Percentiles rank a stretch among this genome's conserved stretches.
These are phyloP conservation scores for Anarsia innoxiella DNA, from an alignment of 2,888 invertebrate species.

Conservation along the genomic window DNA sequence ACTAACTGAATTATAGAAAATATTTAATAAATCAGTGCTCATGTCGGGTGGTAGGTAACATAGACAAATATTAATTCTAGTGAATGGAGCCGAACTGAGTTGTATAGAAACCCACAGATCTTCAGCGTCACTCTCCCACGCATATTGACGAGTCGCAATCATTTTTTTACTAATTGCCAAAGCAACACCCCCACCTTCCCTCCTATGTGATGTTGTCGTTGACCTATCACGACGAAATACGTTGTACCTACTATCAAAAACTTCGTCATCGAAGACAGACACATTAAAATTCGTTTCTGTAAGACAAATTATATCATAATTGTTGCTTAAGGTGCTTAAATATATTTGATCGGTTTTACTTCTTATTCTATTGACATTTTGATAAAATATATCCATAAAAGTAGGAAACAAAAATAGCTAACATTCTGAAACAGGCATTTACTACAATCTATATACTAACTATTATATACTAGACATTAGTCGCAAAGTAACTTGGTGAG, in stretches of 20 bases:
- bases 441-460: too few species aligned
- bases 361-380: constrained; percentile 2
- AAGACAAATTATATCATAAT: neutral
- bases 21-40: too few species aligned
- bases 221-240: constrained; percentile 1
- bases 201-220: neutral
- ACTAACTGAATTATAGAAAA: too few species aligned
- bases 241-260: neutral
- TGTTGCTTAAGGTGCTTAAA: neutral
- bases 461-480: too few species aligned
- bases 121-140: neutral
- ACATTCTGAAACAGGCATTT: too few species aligned
- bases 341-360: constrained; percentile 1
- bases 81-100: too few species aligned
- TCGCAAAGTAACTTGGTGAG: too few species aligned
- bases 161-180: neutral
- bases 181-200: constrained; percentile 1
- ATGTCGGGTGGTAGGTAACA: too few species aligned
- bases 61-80: too few species aligned
- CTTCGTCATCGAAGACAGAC: neutral
- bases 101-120: neutral
- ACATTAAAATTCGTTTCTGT: constrained; percentile 1
- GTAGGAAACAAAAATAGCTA: too few species aligned
- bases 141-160: neutral
- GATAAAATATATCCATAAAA: constrained; percentile 3